These are phyloP conservation scores for Panonychus citri DNA, from an alignment of 1,140 invertebrate species.

Conservation along the genomic window DNA sequence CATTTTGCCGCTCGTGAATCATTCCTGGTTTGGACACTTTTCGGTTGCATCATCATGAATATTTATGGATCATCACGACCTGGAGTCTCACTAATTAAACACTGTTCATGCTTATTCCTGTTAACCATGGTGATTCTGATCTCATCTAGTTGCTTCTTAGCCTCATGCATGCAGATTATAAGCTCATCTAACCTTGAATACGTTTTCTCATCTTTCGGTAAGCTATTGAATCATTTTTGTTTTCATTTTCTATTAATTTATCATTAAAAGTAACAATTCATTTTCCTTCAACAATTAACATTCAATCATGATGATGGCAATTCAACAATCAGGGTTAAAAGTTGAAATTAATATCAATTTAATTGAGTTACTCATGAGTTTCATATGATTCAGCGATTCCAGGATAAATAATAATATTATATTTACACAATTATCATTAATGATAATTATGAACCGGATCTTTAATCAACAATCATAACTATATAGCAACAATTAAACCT, in stretches of 20 bases:
- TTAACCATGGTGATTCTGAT: constrained; percentile 35
- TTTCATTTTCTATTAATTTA: neutral
- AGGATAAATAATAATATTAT: too few species aligned
- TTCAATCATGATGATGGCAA: too few species aligned
- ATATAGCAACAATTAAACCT: too few species aligned
- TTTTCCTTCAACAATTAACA: too few species aligned
- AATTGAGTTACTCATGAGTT: too few species aligned
- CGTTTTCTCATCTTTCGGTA: constrained; percentile 60
- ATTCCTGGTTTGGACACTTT: constrained; percentile 64
- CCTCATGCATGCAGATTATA: constrained; percentile 41
- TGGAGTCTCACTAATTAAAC: constrained; percentile 25
- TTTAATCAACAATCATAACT: too few species aligned
- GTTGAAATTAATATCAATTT: too few species aligned
- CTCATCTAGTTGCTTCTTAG: constrained; percentile 42
- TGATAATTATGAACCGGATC: too few species aligned
- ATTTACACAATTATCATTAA: too few species aligned
- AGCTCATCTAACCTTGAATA: constrained; percentile 35
- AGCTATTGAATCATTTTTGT: constrained; percentile 17
- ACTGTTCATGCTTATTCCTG: neutral
- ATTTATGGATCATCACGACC: constrained; percentile 40
- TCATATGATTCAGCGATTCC: too few species aligned
- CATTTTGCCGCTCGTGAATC: constrained; percentile 59
- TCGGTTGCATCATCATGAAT: constrained; percentile 62
- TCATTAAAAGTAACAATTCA: too few species aligned
- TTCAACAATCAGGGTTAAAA: too few species aligned